A percentile compares a stretch with the other conserved stretches of the same genome.
These are phyloP conservation scores for Lumbricus terrestris DNA, from an alignment of 2,888 invertebrate species.

Conservation along the genomic window DNA sequence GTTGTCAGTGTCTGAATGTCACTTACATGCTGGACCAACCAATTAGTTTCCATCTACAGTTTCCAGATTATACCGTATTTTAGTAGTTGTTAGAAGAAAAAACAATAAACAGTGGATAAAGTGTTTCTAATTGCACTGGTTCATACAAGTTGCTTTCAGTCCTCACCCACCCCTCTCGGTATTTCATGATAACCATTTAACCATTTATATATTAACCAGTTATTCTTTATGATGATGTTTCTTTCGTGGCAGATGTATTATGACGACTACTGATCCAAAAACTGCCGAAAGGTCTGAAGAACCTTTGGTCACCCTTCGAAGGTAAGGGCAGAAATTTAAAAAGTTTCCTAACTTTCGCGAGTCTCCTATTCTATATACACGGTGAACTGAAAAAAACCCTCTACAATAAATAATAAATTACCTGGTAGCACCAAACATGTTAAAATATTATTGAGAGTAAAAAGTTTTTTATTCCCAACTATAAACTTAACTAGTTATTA, in stretches of 20 bases:
- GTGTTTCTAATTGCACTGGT: background rate
- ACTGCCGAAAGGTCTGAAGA: background rate
- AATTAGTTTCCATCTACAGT: too few species aligned
- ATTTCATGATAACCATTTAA: background rate
- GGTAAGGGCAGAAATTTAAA: background rate
- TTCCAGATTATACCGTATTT: background rate
- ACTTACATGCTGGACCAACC: too few species aligned
- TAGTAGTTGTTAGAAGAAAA: too few species aligned
- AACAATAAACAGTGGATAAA: too few species aligned
- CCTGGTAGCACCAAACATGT: too few species aligned
- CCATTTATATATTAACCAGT: background rate
- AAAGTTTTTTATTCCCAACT: too few species aligned
- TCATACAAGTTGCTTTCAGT: background rate
- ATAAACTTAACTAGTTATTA: too few species aligned
- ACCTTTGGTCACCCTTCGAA: background rate
- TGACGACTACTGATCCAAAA: slow-evolving; percentile 5
- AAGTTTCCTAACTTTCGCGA: background rate
- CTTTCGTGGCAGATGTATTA: background rate
- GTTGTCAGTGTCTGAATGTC: too few species aligned
- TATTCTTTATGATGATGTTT: background rate
- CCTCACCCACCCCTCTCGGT: background rate
- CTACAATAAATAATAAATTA: too few species aligned
- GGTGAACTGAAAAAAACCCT: too few species aligned
- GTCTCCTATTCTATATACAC: too few species aligned
- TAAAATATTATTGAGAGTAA: too few species aligned